Base-by-base conservation (phyloP, 2,888 invertebrate species). In the Halocaridina rubra region DNA sequence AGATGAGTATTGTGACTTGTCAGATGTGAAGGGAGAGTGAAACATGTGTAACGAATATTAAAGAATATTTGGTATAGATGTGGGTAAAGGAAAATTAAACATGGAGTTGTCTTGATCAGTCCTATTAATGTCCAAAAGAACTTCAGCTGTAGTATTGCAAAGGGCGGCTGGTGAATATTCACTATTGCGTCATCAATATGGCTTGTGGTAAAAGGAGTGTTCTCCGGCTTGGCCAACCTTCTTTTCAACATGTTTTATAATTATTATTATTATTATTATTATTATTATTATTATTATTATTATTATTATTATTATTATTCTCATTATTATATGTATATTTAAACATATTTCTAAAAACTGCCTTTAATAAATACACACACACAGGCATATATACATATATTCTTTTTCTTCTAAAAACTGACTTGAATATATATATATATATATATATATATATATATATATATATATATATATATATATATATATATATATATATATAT, bases 401-500 rank as follows among this genome's bases (percentile, higher is more conserved):
- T 13, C 22, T 8, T 3, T 4, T 32, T 13, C 2, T 22, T 16
- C n/a, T 32, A 19, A n/a, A n/a, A 13, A n/a, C 10, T 19, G 3
- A 71, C 22, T 30, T 2, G 22, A n/a, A 32, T 13, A 22, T n/a
- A 27, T 8, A 71, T 4, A 10, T 32, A 30, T 71, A 71, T 32
- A 10, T 27, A 69, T 27, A 27, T 69, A 69, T 69, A 69, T 69
- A 69, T 69, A 27, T 27, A 69, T 27, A 24, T 69, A 69, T 69
- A 69, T 69, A 69, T 69, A 69, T 69, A 69, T 69, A 69, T 69
- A 69, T 69, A 69, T 69, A 69, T 69, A 69, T 69, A 69, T 69
- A 69, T 69, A 69, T 69, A 69, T 69, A 32, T 32, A 71, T 71
- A 71, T 71, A 71, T 71, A 71, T 30, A 71, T 71, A 71, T 75